Base-by-base conservation (phyloP, 2,113 vertebrate species). In the Hemicordylus capensis region DNA sequence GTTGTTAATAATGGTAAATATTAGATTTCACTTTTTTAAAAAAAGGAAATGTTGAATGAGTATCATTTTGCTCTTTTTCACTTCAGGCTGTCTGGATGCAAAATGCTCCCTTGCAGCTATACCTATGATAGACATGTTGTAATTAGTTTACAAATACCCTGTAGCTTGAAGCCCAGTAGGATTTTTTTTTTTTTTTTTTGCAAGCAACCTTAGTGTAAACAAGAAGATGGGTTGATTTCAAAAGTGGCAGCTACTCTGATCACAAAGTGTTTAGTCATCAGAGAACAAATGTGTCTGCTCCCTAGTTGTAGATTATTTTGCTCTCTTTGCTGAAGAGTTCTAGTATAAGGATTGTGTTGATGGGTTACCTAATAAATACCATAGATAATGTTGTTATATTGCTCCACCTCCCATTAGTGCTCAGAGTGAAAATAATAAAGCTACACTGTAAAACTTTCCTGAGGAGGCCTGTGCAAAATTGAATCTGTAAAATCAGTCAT, bases 111-210 rank as follows among this genome's bases (percentile, higher is more conserved):
- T 84, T 84, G 80, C 46, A 90, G 93, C 80, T 69, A 9, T 74
- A 51, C 42, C 20, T 74, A 31, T 73, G 81, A 92, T 77, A 90
- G 54, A 6, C 31, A 14, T 87, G 61, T 63, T 48, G 85, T 93
- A 96, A 95, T 96, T 96, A 94, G 85, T 93, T 96, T 94, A 92
- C 73, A 77, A n/a, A 77, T 37, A 93, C 74, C 75, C 77, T 51
- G 31, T 66, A 92, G 85, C 75, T 73, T 0, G 0, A n/a, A 83
- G 11, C 84, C 19, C 74, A 87, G 79, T 51, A 83, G 66, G 80
- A 92, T 31, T 48, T n/a, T 51, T 9, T 14, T 20, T 26, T 88
- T 46, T 81, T 28, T 31, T 88, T 70, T 83, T 84, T 92, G 81
- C 84, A 72, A 59, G 56, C 85, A 94, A 93, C 87, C 94, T 91